phyloP scores from a whole-genome alignment of 2,113 vertebrate genomes.

The Nothocercus julius region DNA sequence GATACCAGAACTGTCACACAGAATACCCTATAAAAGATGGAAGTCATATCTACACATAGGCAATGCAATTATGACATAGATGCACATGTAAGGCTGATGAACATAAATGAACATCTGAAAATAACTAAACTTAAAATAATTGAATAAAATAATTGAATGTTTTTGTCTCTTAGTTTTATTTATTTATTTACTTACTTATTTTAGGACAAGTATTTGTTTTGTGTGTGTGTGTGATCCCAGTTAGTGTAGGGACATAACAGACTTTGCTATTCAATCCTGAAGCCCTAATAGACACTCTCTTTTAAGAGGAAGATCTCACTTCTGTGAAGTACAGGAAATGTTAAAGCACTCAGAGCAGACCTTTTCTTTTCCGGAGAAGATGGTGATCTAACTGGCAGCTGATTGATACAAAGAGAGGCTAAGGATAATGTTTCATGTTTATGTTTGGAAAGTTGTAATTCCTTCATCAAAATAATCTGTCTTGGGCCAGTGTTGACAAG shows the following conservation, averaged over 20 bases:
- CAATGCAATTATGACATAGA: background rate
- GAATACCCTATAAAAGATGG: background rate
- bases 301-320: background rate
- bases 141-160: background rate
- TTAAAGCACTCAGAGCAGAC: background rate
- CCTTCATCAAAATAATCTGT: constrained; percentile 29
- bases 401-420: background rate
- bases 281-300: background rate
- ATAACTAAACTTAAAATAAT: background rate
- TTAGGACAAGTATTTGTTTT: background rate
- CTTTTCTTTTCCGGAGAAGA: background rate
- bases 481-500: constrained; percentile 23
- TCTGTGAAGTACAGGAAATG: background rate
- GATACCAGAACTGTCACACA: background rate
- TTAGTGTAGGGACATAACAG: background rate
- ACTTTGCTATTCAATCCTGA: background rate
- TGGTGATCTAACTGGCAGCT: background rate
- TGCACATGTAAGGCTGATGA: background rate
- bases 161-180: background rate
- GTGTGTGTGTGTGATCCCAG: background rate
- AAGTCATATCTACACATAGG: background rate
- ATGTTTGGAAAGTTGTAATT: background rate
- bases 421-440: constrained; percentile 1
- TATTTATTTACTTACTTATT: too few relatives aligned
- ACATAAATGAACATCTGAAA: background rate